Percentiles rank a stretch among this genome's conserved stretches.
Conservation (phyloP, 2,888 invertebrate species). For the Ephialtes manifestator region DNA sequence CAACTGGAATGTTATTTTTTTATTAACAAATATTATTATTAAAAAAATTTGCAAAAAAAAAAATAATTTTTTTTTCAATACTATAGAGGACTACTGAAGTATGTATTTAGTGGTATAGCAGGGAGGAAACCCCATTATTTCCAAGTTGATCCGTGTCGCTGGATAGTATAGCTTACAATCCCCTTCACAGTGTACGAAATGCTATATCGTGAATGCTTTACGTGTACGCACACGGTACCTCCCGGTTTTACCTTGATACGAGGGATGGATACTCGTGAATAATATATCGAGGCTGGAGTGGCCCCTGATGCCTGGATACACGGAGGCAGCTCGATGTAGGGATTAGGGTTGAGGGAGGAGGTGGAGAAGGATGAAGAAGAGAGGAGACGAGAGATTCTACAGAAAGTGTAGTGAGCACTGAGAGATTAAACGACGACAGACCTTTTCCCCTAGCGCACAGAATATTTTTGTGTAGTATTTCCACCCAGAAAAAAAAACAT, state of each 20-base stretch:
- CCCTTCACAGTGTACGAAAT: constrained; percentile 30
- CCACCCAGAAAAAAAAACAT: not conserved
- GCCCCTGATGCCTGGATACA: constrained; percentile 54
- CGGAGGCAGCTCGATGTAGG: constrained; percentile 43
- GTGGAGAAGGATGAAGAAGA: constrained; percentile 12
- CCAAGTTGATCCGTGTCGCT: constrained; percentile 41
- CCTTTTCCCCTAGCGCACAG: constrained; percentile 29
- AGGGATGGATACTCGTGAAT: constrained; percentile 59
- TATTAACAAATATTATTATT: not conserved
- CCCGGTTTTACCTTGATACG: constrained; percentile 15
- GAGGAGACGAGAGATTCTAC: not conserved
- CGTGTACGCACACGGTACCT: constrained; percentile 8
- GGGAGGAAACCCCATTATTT: constrained; percentile 19
- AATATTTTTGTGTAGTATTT: constrained; percentile 36
- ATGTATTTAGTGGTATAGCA: constrained; percentile 13
- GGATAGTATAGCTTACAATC: constrained; percentile 33
- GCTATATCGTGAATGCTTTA: constrained; percentile 55
- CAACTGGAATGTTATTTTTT: too few species aligned
- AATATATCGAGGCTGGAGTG: constrained; percentile 63
- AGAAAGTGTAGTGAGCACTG: constrained; percentile 48
- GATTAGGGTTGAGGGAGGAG: constrained; percentile 52
- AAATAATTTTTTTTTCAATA: not conserved
- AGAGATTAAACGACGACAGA: constrained; percentile 64
- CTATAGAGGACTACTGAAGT: not conserved
- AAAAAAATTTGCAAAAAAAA: not conserved